A percentile compares a stretch with the other conserved stretches of the same genome.
These are phyloP conservation scores for Coilia nasus DNA, from an alignment of 2,797 vertebrate genomes.

Conservation along the genomic window DNA sequence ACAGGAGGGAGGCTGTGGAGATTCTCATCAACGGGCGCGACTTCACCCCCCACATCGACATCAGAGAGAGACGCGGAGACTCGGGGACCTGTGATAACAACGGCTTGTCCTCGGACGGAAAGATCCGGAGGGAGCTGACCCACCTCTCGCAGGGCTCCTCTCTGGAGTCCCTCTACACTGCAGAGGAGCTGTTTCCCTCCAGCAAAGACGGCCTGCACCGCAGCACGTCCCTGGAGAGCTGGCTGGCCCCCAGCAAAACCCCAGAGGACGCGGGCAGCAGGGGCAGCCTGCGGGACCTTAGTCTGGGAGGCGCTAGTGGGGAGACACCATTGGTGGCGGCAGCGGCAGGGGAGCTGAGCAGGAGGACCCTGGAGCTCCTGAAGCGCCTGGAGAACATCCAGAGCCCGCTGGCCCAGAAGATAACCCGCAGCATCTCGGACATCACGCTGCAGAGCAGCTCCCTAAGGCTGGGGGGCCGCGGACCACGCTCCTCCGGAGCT, in stretches of 20 bases:
- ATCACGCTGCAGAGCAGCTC: conserved; percentile 85
- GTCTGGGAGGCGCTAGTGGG: conserved; percentile 67
- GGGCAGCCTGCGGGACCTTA: conserved; percentile 80
- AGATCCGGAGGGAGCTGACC: conserved; percentile 63
- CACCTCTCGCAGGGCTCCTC: conserved; percentile 80
- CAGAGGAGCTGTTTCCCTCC: conserved; percentile 79
- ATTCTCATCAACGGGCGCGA: conserved; percentile 63
- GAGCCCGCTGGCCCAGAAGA: conserved; percentile 83
- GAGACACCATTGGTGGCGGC: conserved; percentile 80
- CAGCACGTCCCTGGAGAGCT: conserved; percentile 89
- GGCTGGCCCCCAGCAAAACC: conserved; percentile 81
- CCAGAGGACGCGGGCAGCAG: conserved; percentile 80
- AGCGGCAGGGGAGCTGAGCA: conserved; percentile 89
- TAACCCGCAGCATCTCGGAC: conserved; percentile 93
- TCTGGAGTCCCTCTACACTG: conserved; percentile 86
- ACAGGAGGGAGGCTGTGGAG: conserved; percentile 59
- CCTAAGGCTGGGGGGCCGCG: conserved; percentile 70
- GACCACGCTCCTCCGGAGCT: conserved; percentile 62
- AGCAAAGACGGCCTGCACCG: conserved; percentile 79
- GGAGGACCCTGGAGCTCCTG: conserved; percentile 93
- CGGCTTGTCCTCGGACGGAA: conserved; percentile 43
- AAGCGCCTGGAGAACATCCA: conserved; percentile 94
- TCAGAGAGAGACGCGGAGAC: conserved; percentile 61
- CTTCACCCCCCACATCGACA: conserved; percentile 63
- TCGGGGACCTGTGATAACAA: conserved; percentile 62